Evolutionary conservation across 2,113 vertebrate species (phyloP).

Genomic region (Hemiprocne comata): DNA sequence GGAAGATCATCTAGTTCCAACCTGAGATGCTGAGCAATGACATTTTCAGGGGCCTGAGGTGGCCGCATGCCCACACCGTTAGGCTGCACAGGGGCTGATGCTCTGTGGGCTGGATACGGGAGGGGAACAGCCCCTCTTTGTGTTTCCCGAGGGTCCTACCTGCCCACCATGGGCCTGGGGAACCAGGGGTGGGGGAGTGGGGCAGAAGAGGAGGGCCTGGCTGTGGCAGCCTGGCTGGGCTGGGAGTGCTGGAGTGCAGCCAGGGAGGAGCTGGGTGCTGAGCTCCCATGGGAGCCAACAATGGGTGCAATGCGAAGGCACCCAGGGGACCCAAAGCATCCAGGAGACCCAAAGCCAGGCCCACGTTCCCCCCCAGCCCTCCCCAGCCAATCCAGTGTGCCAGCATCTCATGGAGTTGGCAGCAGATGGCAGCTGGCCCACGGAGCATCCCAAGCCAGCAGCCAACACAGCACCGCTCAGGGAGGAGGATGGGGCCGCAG

Average conservation of each 20-base stretch:
- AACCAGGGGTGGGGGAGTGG: not conserved
- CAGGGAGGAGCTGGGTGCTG: not conserved
- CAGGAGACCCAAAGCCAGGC: not conserved
- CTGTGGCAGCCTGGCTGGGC: not conserved
- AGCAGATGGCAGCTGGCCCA: not conserved
- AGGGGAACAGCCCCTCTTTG: not conserved
- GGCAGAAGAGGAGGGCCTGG: not conserved
- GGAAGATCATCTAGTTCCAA: too few relatives aligned
- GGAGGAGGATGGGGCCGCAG: not conserved
- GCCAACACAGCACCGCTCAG: not conserved
- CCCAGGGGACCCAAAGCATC: not conserved
- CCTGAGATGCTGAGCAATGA: not conserved
- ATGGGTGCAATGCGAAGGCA: not conserved
- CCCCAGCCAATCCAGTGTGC: rapidly evolving
- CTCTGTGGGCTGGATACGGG: not conserved
- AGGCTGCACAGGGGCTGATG: not conserved
- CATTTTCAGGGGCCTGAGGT: not conserved
- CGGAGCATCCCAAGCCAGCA: rapidly evolving
- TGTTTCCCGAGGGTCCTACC: not conserved
- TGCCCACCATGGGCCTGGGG: not conserved
- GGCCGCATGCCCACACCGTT: rapidly evolving
- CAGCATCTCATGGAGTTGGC: not conserved
- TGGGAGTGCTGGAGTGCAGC: not conserved
- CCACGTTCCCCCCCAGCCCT: not conserved
- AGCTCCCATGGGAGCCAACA: not conserved